These are phyloP conservation scores for Pristionchus japonicus DNA, from an alignment of 2,888 invertebrate genomes.

Conservation along the genomic window DNA sequence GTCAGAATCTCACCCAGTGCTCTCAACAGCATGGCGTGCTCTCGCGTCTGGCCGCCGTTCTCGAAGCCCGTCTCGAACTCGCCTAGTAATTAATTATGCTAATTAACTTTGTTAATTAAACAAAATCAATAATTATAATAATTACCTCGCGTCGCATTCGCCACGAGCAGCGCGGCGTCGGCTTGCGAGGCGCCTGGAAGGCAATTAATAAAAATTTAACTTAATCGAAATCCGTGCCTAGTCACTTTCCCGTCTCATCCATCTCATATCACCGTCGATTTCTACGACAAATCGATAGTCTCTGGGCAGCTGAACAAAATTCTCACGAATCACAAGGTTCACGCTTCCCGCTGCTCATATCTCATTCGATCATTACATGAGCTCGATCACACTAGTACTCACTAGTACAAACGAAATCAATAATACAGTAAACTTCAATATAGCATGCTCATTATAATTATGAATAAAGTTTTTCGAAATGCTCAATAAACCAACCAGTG, in stretches of 20 bases:
- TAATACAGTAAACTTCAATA: too few relatives aligned
- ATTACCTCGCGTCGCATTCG: constrained; percentile 86
- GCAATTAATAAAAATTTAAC: neutral
- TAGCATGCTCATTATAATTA: neutral
- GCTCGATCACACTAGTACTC: neutral
- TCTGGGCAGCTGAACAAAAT: too few relatives aligned
- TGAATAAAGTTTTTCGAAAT: neutral
- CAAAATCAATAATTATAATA: neutral
- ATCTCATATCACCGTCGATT: too few relatives aligned
- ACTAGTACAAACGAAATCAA: neutral
- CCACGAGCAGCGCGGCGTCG: constrained; percentile 94
- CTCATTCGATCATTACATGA: too few relatives aligned
- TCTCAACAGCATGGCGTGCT: constrained; percentile 94
- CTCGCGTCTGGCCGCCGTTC: constrained; percentile 95
- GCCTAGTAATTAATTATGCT: constrained; percentile 77
- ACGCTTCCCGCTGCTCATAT: too few relatives aligned
- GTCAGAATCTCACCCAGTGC: constrained; percentile 82
- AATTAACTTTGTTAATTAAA: neutral
- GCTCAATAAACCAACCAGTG: constrained; percentile 78
- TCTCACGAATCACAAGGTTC: too few relatives aligned
- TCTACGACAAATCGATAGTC: too few relatives aligned
- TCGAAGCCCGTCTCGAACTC: constrained; percentile 99
- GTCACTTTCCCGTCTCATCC: neutral
- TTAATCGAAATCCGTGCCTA: neutral
- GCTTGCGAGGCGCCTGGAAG: constrained; percentile 91